Conservation (phyloP, 2,888 invertebrate genomes). For the Hydriomena furcata region DNA sequence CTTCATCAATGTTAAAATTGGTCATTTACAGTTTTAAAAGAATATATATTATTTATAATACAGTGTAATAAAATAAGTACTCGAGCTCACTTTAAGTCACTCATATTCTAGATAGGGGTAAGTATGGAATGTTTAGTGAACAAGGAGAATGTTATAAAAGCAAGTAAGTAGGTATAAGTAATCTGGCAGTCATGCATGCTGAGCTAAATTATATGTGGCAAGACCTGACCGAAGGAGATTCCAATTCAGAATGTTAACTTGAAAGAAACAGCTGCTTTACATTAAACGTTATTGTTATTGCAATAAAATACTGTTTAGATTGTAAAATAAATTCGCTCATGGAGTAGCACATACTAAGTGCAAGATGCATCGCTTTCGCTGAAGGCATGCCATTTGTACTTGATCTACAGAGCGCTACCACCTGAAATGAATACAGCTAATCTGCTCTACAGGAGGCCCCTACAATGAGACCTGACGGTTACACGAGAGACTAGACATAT, state of each 20-base stretch:
- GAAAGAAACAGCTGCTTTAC: conserved; percentile 16
- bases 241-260: conserved; percentile 21
- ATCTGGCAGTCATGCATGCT: conserved; percentile 21
- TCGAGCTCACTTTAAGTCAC: conserved; percentile 81
- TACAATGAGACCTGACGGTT: conserved; percentile 56
- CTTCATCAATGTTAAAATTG: conserved; percentile 37
- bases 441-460: conserved; percentile 50
- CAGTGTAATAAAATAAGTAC: conserved; percentile 66
- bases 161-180: conserved; percentile 16
- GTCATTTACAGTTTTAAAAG: conserved; percentile 34
- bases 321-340: conserved; percentile 28
- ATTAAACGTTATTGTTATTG: conserved; percentile 24
- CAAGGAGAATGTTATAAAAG: conserved; percentile 51
- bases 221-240: conserved; percentile 31
- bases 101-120: conserved; percentile 54
- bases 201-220: conserved; percentile 36
- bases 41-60: conserved; percentile 36
- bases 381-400: conserved; percentile 79
- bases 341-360: conserved; percentile 37
- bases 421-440: conserved; percentile 60
- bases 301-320: conserved; percentile 35
- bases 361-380: conserved; percentile 56
- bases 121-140: conserved; percentile 73
- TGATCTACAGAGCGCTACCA: conserved; percentile 64
- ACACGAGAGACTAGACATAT: conserved; percentile 73